Evolutionary conservation across 2,797 vertebrate species (phyloP).

Genomic region (Bovichtus variegatus): DNA sequence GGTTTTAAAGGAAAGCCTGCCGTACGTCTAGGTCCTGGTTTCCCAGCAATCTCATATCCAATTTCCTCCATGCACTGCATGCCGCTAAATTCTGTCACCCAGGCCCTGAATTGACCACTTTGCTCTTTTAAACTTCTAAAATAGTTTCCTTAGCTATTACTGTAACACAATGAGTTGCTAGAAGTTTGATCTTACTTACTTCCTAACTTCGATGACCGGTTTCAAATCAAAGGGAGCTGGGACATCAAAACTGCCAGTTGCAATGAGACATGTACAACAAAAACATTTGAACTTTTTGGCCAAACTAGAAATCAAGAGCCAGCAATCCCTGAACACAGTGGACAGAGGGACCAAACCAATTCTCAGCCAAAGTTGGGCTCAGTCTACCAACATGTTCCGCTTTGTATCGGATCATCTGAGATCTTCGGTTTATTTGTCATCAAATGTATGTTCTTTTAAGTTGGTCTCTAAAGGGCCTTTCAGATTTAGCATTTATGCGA

Average conservation of each 20-base stretch:
- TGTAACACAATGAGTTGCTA: not conserved
- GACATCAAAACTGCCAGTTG: slow-evolving; percentile 23
- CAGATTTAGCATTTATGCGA: not conserved
- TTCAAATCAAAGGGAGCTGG: slow-evolving; percentile 14
- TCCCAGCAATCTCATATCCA: slow-evolving; percentile 22
- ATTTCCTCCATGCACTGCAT: slow-evolving; percentile 18
- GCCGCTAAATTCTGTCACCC: slow-evolving; percentile 3
- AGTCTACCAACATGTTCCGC: not conserved
- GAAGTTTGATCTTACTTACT: slow-evolving; percentile 23
- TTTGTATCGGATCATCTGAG: slow-evolving; percentile 10
- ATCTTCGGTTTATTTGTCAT: slow-evolving; percentile 11
- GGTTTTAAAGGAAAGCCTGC: slow-evolving; percentile 20
- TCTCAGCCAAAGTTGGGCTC: not conserved
- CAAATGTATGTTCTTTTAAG: not conserved
- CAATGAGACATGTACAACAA: not conserved
- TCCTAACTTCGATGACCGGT: not conserved
- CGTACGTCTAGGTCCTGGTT: slow-evolving; percentile 11
- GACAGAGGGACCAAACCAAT: slow-evolving; percentile 7
- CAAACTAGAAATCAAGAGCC: slow-evolving; percentile 25
- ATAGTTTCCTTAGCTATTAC: not conserved
- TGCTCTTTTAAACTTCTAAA: slow-evolving; percentile 26
- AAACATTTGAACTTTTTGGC: not conserved
- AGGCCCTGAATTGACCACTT: slow-evolving; percentile 5
- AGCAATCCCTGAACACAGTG: slow-evolving; percentile 4
- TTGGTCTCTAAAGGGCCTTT: not conserved